These are phyloP conservation scores for Myotis brandtii DNA, from an alignment of 2,113 vertebrate species.

Conservation along the genomic window DNA sequence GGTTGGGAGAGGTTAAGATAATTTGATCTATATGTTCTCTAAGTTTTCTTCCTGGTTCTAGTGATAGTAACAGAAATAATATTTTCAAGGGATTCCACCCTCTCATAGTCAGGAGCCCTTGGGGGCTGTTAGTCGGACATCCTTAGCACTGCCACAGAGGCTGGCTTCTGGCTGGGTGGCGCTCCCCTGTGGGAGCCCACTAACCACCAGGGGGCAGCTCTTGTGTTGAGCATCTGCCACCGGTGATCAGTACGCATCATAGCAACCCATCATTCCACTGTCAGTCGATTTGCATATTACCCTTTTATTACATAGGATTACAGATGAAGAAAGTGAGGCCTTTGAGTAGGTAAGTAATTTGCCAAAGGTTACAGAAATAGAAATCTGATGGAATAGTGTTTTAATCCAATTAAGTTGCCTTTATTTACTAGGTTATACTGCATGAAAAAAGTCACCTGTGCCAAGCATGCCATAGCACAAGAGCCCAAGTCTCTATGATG, in stretches of 20 bases:
- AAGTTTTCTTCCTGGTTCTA: conserved; percentile 33
- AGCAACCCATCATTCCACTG: too few relatives aligned
- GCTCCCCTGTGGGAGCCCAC: too few relatives aligned
- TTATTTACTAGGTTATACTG: not conserved
- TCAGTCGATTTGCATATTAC: too few relatives aligned
- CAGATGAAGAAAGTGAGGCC: not conserved
- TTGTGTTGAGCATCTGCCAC: too few relatives aligned
- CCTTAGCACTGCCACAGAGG: too few relatives aligned
- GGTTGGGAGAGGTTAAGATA: not conserved
- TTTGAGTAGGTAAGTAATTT: not conserved
- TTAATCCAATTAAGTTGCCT: not conserved
- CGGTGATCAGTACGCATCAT: too few relatives aligned
- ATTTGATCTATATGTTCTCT: not conserved
- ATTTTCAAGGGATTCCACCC: conserved; percentile 31
- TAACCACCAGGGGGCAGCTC: too few relatives aligned
- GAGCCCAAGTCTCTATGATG: not conserved
- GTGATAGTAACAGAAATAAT: conserved; percentile 33
- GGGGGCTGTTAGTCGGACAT: too few relatives aligned
- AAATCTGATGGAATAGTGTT: conserved; percentile 1
- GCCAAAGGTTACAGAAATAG: not conserved
- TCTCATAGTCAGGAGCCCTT: too few relatives aligned
- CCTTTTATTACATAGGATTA: not conserved
- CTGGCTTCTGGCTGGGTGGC: too few relatives aligned
- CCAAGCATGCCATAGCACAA: not conserved
- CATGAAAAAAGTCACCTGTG: not conserved